Evolutionary conservation across 2,888 invertebrate species (phyloP), one percentile per base, ranked within the genome.

Genomic region (Chironomus riparius): DNA sequence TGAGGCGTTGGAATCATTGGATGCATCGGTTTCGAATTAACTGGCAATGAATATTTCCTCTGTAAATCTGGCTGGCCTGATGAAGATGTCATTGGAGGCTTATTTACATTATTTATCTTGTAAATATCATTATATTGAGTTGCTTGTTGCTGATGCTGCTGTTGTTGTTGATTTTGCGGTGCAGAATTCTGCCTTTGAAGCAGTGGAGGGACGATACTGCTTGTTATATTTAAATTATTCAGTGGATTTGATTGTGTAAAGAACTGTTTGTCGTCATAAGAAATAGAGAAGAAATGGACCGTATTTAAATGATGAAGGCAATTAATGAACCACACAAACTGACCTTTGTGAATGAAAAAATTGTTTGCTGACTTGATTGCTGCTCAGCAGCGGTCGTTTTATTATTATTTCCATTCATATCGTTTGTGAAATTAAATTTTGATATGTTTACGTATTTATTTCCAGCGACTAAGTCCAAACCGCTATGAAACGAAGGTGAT

Each of bases 401-500:
- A 68, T 50, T 28, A 28, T 28, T 76, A 56, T 76, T 76, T 21
- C 76, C 76, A 47, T 76, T 76, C 69, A 69, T 69, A 47, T 76
- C 69, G 69, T 56, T 76, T 18, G 69, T 13, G 22, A 76, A 76
- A 21, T 61, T 76, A 56, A 76, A 76, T 50, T 76, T 76, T 50
- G 76, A 76, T 76, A 76, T 76, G 69, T 76, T 69, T 68, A 68
- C 69, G 68, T 56, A 50, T 56, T 75, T 75, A 21, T 76, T 77
- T 79, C 87, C 89, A 77, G 92, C 91, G 80, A 92, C 91, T 81
- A 92, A 88, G 83, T 93, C 93, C 79, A 93, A 87, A 77, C 93
- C 93, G 85, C 92, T 92, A 85, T 94, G 93, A 85, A 93, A 93
- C 82, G 93, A 93, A 79, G 93, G 93, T 81, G 93, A 93, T 85